A percentile compares a stretch with the other conserved stretches of the same genome.
Conservation (phyloP, 2,113 vertebrate genomes). For the Podiceps cristatus region DNA sequence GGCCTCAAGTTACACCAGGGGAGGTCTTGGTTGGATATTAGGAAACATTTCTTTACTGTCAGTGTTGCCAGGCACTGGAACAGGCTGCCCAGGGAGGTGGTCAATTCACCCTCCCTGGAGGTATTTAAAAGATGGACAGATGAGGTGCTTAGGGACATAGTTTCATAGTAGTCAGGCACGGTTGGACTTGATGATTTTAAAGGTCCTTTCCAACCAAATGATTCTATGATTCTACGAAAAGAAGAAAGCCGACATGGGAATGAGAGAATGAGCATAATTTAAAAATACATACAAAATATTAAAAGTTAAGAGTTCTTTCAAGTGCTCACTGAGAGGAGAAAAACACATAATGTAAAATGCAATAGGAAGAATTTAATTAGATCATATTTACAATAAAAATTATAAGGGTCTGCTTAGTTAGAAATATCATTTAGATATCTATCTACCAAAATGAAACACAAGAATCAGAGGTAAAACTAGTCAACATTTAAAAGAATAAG, state of each 20-base stretch:
- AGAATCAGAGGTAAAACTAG: background rate
- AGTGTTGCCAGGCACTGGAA: too few species aligned
- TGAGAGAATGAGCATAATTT: background rate
- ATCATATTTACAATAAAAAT: background rate
- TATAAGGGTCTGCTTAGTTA: rapidly evolving
- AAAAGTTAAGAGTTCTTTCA: background rate
- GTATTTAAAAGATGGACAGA: too few species aligned
- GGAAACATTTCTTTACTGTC: too few species aligned
- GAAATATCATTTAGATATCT: background rate
- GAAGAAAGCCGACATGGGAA: background rate
- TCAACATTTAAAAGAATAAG: background rate
- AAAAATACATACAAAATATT: background rate
- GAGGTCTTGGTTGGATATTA: too few species aligned
- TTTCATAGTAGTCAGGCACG: too few species aligned
- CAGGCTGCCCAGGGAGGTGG: too few species aligned
- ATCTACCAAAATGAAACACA: background rate
- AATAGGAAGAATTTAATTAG: background rate
- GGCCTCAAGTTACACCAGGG: too few species aligned
- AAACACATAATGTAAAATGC: background rate
- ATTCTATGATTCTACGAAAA: too few species aligned
- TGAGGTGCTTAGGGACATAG: too few species aligned
- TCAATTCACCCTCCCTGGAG: too few species aligned
- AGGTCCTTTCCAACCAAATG: too few species aligned
- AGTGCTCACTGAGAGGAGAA: background rate
- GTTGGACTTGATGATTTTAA: too few species aligned